Evolutionary conservation across 2,113 vertebrate genomes (phyloP).

Genomic region (Romanogobio albipinnatus): DNA sequence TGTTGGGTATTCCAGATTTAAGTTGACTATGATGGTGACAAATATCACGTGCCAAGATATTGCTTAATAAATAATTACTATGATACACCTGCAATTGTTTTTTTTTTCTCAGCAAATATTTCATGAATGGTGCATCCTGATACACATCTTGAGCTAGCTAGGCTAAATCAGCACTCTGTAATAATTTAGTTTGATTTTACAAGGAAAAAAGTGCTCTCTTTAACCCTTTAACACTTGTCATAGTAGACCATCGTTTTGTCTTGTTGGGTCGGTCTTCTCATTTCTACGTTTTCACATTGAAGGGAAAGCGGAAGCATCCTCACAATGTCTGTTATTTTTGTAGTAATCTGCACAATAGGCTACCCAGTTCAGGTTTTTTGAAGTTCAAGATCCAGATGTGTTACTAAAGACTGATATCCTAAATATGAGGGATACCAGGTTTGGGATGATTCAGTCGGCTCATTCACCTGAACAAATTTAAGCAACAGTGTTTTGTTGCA

Average conservation of each 20-base stretch:
- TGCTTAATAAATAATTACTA: conserved; percentile 13
- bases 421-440: too few relatives aligned
- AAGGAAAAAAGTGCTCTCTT: background rate
- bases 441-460: too few relatives aligned
- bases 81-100: conserved; percentile 13
- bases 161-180: background rate
- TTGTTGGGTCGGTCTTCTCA: too few relatives aligned
- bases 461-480: too few relatives aligned
- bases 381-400: too few relatives aligned
- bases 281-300: too few relatives aligned
- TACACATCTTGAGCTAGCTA: background rate
- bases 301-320: too few relatives aligned
- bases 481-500: background rate
- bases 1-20: background rate
- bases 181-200: background rate
- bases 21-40: too few relatives aligned
- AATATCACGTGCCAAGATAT: background rate
- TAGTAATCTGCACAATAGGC: too few relatives aligned
- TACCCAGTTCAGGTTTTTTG: too few relatives aligned
- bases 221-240: background rate
- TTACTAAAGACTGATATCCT: too few relatives aligned
- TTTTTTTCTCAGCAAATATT: background rate
- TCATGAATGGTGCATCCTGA: background rate
- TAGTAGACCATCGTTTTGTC: background rate
- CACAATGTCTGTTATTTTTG: too few relatives aligned